Evolutionary conservation across 2,113 vertebrate genomes (phyloP), one percentile per base, ranked within the genome.

Genomic region (Eublepharis macularius): DNA sequence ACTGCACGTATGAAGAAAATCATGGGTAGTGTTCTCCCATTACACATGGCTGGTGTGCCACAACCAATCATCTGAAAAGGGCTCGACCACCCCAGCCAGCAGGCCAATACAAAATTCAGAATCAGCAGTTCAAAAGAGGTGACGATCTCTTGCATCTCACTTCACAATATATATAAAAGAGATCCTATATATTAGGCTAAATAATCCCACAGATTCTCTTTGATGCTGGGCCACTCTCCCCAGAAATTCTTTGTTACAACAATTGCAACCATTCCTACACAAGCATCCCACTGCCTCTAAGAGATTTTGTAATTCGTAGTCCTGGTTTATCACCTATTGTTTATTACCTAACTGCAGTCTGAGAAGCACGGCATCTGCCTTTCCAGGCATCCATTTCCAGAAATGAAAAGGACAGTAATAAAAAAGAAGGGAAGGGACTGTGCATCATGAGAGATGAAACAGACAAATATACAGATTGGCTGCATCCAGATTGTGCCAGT

Each of bases 391-490:
- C 91, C 86, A 82, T 6, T 91, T 82, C 80, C 93, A 93, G 94
- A 90, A 85, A 94, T 32, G 92, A 90, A 88, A 93, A 90, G 90
- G 88, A 90, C 88, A 90, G 89, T 88, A 80, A 66, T 85, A 90
- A 93, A 87, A 78, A 34, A 49, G 86, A 32, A 34, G 36, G 34
- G 77, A 83, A 82, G 70, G 85, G 72, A 84, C 82, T 11, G 24
- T 60, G 90, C 86, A 89, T 83, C 93, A 63, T 39, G 65, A 19
- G 85, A 68, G 90, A 90, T 1, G 3, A 34, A 72, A 94, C 79
- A 94, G 93, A 89, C 94, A 57, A 82, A 92, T 29, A 76, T 24
- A 84, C 88, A 92, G 91, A 82, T 92, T n/a, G 91, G 81, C 91
- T 73, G n/a, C 79, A 60, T 80, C 92, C 93, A 90, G 85, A 43